phyloP scores from a whole-genome alignment of 2,797 vertebrate species.

The Cirrhinus mrigala region DNA sequence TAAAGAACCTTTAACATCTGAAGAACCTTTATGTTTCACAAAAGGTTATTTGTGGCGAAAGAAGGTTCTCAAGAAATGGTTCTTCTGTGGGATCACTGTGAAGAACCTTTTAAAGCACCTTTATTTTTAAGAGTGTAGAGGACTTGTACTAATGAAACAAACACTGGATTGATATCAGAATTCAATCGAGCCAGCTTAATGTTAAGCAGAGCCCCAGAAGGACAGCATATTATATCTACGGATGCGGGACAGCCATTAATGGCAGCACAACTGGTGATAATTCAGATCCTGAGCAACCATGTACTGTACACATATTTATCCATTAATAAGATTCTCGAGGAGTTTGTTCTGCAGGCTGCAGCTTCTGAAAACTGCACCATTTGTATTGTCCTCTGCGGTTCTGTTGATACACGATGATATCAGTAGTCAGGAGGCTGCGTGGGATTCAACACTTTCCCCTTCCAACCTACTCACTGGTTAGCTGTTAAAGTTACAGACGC shows the following conservation, averaged over 20 bases:
- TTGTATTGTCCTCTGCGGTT: conserved; percentile 56
- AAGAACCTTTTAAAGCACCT: no score
- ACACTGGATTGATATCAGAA: background rate
- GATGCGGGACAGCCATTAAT: background rate
- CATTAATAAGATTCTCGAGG: conserved; percentile 2
- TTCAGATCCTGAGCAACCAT: background rate
- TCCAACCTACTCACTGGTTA: conserved; percentile 65
- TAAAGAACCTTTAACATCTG: no score
- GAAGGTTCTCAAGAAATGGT: no score
- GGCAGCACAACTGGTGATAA: background rate
- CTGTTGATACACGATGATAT: conserved; percentile 62
- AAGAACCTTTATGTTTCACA: no score
- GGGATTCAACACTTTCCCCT: conserved; percentile 64
- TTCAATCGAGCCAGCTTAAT: background rate
- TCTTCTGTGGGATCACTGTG: no score
- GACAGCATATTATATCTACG: background rate
- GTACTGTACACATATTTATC: background rate
- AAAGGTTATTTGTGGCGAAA: no score
- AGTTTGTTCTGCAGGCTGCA: conserved; percentile 38
- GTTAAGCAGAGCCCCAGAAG: background rate
- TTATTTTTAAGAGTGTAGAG: background rate
- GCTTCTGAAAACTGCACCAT: conserved; percentile 52
- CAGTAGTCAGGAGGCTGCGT: conserved; percentile 65
- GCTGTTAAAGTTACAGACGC: conserved; percentile 65
- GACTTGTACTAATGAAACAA: background rate